Conservation (phyloP, 1,140 invertebrate genomes). For the Ips nitidus region DNA sequence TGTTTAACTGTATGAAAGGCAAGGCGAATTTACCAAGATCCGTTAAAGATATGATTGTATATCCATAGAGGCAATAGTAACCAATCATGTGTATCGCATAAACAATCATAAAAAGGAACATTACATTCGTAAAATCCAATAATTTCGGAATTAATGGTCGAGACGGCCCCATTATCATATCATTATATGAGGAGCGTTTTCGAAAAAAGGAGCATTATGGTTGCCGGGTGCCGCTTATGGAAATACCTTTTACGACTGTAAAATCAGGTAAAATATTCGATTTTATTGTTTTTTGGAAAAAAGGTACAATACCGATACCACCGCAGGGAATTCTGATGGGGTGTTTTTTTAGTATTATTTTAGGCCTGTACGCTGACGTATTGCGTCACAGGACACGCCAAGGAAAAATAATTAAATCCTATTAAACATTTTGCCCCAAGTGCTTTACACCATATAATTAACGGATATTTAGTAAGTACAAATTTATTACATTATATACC, state of each 20-base stretch:
- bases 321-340: not conserved
- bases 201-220: constrained; percentile 38
- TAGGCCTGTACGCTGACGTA: constrained; percentile 2
- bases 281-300: constrained; percentile 2
- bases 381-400: not conserved
- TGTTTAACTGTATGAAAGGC: not conserved
- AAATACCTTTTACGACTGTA: constrained; percentile 23
- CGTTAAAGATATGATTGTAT: constrained; percentile 19
- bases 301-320: constrained; percentile 1
- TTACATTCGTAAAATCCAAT: constrained; percentile 51
- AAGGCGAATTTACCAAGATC: constrained; percentile 13
- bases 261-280: constrained; percentile 31
- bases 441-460: constrained; percentile 22
- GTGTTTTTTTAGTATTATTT: not conserved
- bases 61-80: constrained; percentile 47
- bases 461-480: constrained; percentile 26
- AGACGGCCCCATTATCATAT: constrained; percentile 50
- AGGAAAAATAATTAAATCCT: constrained; percentile 22
- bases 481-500: constrained; percentile 24
- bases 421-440: constrained; percentile 26
- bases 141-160: constrained; percentile 49
- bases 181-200: constrained; percentile 42
- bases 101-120: constrained; percentile 52
- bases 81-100: constrained; percentile 54
- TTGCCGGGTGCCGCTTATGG: constrained; percentile 21